Evolutionary conservation across 2,113 vertebrate species (phyloP).

Genomic region (Pagrus major): DNA sequence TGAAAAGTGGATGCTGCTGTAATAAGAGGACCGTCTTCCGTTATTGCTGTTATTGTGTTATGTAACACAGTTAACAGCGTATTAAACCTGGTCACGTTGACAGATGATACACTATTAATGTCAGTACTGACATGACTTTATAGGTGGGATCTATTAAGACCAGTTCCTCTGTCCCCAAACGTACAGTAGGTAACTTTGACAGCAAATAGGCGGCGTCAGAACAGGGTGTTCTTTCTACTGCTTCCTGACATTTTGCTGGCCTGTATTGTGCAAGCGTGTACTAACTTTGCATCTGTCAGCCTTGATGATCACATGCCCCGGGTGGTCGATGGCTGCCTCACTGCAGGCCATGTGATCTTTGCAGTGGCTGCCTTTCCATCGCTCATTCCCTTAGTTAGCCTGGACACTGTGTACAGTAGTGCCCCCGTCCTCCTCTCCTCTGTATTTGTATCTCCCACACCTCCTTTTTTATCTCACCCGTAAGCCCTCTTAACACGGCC

Average conservation of each 20-base stretch:
- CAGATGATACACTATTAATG: neutral
- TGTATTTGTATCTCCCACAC: conserved; percentile 21
- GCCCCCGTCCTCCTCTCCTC: conserved; percentile 15
- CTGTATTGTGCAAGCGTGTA: conserved; percentile 13
- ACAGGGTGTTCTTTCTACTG: conserved; percentile 20
- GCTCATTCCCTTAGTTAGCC: conserved; percentile 53
- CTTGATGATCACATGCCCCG: conserved; percentile 41
- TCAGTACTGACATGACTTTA: neutral
- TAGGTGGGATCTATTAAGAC: neutral
- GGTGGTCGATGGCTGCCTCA: conserved; percentile 54
- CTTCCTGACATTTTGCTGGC: conserved; percentile 35
- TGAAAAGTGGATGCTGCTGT: neutral
- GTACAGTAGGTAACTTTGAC: conserved; percentile 14
- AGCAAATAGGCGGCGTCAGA: neutral
- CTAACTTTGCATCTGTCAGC: conserved; percentile 62
- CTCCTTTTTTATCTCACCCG: conserved; percentile 14
- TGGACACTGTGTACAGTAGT: conserved; percentile 16
- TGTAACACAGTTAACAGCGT: neutral
- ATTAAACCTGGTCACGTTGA: neutral
- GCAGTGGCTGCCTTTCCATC: conserved; percentile 59
- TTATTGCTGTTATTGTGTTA: neutral
- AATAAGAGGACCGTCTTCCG: too few relatives aligned
- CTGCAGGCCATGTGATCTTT: conserved; percentile 69
- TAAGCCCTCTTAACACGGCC: conserved; percentile 19
- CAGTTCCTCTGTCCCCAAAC: neutral